A percentile compares a stretch with the other conserved stretches of the same genome.
These are phyloP conservation scores for Camponotus floridanus DNA, from an alignment of 1,140 invertebrate genomes.

Conservation along the genomic window DNA sequence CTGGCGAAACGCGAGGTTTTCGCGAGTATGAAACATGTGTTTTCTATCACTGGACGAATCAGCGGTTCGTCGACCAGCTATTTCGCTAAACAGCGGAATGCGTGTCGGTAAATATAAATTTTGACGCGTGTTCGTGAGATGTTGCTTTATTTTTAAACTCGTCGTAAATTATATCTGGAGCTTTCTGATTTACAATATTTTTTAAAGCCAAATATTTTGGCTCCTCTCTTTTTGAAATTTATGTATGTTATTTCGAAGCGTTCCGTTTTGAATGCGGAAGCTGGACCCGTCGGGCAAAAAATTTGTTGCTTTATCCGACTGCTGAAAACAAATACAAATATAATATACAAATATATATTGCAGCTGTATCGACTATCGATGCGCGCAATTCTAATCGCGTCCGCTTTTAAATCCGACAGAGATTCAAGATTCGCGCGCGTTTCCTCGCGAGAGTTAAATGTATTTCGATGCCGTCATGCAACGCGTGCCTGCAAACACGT, in stretches of 20 bases:
- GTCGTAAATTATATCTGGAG: too few species aligned
- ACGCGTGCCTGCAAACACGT: constrained; percentile 54
- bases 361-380: neutral
- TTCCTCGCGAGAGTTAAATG: neutral
- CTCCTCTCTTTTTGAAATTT: neutral
- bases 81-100: neutral
- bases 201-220: neutral
- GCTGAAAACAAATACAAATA: neutral
- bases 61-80: constrained; percentile 4
- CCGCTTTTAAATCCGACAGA: constrained; percentile 30
- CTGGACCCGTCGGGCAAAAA: neutral
- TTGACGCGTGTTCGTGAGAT: neutral
- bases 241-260: neutral
- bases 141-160: too few species aligned
- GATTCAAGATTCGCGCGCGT: neutral
- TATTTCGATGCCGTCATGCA: neutral
- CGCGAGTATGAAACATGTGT: constrained; percentile 32
- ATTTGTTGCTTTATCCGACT: neutral
- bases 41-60: constrained; percentile 9
- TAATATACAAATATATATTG: too few species aligned
- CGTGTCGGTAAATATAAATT: neutral
- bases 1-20: constrained; percentile 22
- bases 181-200: neutral
- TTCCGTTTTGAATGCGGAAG: neutral
- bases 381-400: constrained; percentile 4